Conservation (phyloP, 2,797 vertebrate genomes). For the Momotus momota region DNA sequence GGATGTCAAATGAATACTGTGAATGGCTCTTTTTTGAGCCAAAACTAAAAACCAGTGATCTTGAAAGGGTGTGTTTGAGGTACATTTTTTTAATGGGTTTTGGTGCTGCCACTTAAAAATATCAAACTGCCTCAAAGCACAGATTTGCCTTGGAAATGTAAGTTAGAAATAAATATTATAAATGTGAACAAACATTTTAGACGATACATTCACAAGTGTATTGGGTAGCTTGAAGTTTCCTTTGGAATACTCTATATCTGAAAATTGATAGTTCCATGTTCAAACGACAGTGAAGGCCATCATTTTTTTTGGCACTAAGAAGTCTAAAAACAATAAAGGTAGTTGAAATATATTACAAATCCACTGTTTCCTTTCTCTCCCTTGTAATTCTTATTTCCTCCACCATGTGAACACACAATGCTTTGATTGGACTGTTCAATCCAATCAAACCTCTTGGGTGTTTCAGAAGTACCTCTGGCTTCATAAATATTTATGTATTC, state of each 20-base stretch:
- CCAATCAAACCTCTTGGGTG: slow-evolving; percentile 1
- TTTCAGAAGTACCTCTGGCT: not conserved
- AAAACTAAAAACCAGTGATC: not conserved
- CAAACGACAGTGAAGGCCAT: not conserved
- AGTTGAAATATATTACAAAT: not conserved
- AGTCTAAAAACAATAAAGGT: not conserved
- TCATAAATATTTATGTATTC: slow-evolving; percentile 65
- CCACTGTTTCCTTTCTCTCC: not conserved
- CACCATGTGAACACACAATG: not conserved
- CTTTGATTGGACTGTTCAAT: slow-evolving; percentile 21
- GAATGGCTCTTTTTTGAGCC: not conserved
- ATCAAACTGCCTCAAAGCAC: not conserved
- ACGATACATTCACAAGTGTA: not conserved
- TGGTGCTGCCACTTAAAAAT: not conserved
- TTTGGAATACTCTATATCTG: not conserved
- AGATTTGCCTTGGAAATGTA: not conserved
- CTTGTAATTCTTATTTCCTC: not conserved
- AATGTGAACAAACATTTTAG: not conserved
- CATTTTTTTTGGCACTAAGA: not conserved
- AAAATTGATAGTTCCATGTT: not conserved
- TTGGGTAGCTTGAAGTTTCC: not conserved
- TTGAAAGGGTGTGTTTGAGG: fast-evolving
- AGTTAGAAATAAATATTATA: not conserved
- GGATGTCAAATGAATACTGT: fast-evolving
- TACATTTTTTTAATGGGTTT: not conserved